Evolutionary conservation across 2,888 invertebrate genomes (phyloP).

Genomic region (Dryococelus australis): DNA sequence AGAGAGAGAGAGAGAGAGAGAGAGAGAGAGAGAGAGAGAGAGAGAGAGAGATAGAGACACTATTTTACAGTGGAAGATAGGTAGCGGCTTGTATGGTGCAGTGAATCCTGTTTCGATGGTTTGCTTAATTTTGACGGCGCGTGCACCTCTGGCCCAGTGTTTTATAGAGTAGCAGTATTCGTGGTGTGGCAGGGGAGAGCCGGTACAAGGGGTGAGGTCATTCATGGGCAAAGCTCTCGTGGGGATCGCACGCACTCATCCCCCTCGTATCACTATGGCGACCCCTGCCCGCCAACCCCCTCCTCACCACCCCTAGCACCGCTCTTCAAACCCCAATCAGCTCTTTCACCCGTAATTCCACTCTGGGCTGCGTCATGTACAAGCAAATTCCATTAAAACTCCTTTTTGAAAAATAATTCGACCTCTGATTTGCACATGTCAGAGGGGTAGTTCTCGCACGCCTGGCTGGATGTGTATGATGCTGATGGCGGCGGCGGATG

Average conservation of each 20-base stretch:
- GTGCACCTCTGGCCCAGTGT: neutral
- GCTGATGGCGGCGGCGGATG: neutral
- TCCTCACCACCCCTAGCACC: slow-evolving; percentile 19
- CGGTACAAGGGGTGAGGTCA: slow-evolving; percentile 35
- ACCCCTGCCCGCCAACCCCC: too few relatives aligned
- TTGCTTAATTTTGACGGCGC: neutral
- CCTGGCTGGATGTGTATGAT: slow-evolving; percentile 24
- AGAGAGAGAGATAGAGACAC: too few relatives aligned
- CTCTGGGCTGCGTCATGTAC: slow-evolving; percentile 40
- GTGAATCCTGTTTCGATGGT: neutral
- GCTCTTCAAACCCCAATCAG: slow-evolving; percentile 46
- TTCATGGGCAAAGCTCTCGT: slow-evolving; percentile 43
- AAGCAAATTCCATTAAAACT: slow-evolving; percentile 47
- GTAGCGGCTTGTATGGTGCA: neutral
- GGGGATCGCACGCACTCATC: slow-evolving; percentile 25
- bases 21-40: too few relatives aligned
- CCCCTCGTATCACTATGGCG: slow-evolving; percentile 39
- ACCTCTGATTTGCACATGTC: slow-evolving; percentile 26
- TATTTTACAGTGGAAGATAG: neutral
- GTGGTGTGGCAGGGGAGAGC: slow-evolving; percentile 19
- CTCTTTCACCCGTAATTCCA: slow-evolving; percentile 46
- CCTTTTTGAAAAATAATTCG: slow-evolving; percentile 34
- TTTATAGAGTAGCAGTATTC: neutral
- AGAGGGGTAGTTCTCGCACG: slow-evolving; percentile 12
- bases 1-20: too few relatives aligned